These are phyloP conservation scores for Nymphalis c-album DNA, from an alignment of 2,888 invertebrate genomes.

Conservation along the genomic window DNA sequence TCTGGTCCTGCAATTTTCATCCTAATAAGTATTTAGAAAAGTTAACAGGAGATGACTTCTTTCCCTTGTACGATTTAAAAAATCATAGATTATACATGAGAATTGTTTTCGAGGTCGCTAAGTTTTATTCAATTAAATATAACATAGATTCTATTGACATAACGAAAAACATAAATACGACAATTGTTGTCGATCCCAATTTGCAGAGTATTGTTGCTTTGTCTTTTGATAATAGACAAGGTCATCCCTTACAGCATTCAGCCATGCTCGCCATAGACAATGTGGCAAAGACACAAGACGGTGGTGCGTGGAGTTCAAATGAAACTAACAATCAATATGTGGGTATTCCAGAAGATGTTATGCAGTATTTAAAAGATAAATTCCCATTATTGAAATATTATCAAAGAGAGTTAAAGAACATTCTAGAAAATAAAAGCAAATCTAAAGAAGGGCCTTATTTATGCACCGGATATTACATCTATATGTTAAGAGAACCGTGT, in stretches of 20 bases:
- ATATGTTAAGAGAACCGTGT: constrained; percentile 93
- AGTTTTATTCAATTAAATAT: constrained; percentile 48
- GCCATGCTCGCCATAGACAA: constrained; percentile 92
- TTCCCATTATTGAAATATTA: constrained; percentile 71
- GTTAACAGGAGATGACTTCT: constrained; percentile 83
- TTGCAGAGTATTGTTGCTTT: constrained; percentile 84
- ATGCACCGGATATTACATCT: constrained; percentile 93
- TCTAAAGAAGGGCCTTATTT: constrained; percentile 84
- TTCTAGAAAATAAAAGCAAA: constrained; percentile 43
- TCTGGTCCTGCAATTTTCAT: constrained; percentile 94
- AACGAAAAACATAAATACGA: constrained; percentile 50
- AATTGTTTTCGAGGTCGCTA: constrained; percentile 80
- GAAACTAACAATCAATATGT: constrained; percentile 26
- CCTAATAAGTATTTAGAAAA: constrained; percentile 88
- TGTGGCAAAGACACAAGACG: constrained; percentile 91
- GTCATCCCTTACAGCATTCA: constrained; percentile 90
- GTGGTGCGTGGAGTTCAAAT: constrained; percentile 84
- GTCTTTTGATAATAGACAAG: constrained; percentile 79
- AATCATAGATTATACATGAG: constrained; percentile 82
- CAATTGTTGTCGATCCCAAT: constrained; percentile 88
- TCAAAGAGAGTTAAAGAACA: constrained; percentile 48
- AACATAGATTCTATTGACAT: constrained; percentile 35
- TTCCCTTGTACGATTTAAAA: constrained; percentile 75
- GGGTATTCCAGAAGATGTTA: constrained; percentile 70
- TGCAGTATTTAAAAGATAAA: constrained; percentile 57